Evolutionary conservation across 1,140 invertebrate genomes (phyloP), one percentile per base, ranked within the genome.

Genomic region (Zaprionus lachaisei): DNA sequence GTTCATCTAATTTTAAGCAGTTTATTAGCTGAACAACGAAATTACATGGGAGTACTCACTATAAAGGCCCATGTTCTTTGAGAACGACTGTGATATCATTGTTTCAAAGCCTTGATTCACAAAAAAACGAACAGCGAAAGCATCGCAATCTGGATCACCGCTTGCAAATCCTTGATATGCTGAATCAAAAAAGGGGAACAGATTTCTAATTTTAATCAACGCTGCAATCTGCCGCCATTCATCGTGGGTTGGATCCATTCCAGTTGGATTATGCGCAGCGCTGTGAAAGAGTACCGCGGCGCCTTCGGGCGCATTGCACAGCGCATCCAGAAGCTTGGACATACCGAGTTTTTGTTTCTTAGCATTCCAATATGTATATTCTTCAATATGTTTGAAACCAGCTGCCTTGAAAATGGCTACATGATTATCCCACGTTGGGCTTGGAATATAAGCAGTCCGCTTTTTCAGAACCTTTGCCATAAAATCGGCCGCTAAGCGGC

Each of bases 191-290:
- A 97, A 99, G 12, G 98, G 98, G 91, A 98, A 98, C 4, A 99
- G 93, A 68, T 98, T 96, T 72, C 93, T 95, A 55, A 96, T 94
- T 90, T 98, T 98, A n/a, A 98, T 95, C 1, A 96, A 86, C 87
- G 93, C 64, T 0, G 95, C 95, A 5, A 97, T 92, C 92, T 97
- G 94, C 44, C 96, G 95, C 99, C 99, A 99, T 93, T 99, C 97
- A 74, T 98, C 97, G 41, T 95, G 95, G 91, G 95, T 96, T 4
- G 97, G 97, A 94, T 98, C 97, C 51, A 99, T 98, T 65, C 99
- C 99, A 54, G 99, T 99, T 12, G 99, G 99, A 94, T 99, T 99
- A 93, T 99, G 99, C 28, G 99, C 99, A 94, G 99, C 99, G 9
- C 98, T 98, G 93, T 99, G 99, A 1, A 99, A 93, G 38, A 99